Evolutionary conservation across 92 coral and sea anemone species (phyloP).

Genomic region (Galaxea fascicularis): DNA sequence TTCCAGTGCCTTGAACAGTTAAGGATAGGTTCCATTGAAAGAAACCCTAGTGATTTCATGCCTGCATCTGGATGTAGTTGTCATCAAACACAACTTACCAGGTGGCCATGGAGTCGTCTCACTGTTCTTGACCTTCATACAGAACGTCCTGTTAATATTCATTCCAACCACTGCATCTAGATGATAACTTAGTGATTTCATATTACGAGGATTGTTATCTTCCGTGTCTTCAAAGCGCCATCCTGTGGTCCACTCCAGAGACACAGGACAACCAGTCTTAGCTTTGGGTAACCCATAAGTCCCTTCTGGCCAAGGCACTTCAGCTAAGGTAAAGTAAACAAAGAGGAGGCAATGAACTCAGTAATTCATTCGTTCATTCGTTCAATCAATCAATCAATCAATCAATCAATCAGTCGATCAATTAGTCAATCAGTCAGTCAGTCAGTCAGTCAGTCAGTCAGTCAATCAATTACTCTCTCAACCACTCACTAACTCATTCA

Average conservation of each 20-base stretch:
- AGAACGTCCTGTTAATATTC: conserved; percentile 75
- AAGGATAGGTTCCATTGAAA: too few species aligned
- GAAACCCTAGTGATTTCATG: too few species aligned
- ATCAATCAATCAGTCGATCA: too few species aligned
- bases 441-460: too few species aligned
- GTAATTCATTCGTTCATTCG: neutral
- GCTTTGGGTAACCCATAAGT: conserved; percentile 79
- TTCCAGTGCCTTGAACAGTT: too few species aligned
- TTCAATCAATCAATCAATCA: too few species aligned
- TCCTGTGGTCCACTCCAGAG: conserved; percentile 73
- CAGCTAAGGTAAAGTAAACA: neutral
- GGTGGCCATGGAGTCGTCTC: conserved; percentile 33
- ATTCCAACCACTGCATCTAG: conserved; percentile 58
- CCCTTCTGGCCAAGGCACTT: conserved; percentile 73
- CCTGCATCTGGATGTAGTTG: too few species aligned
- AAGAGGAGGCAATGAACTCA: too few species aligned
- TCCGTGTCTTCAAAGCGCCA: conserved; percentile 72
- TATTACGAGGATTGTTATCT: conserved; percentile 56
- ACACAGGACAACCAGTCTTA: conserved; percentile 71
- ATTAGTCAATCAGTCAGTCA: too few species aligned
- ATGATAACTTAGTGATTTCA: conserved; percentile 64
- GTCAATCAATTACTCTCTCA: too few species aligned
- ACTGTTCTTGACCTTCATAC: conserved; percentile 51
- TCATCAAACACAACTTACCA: conserved; percentile 16
- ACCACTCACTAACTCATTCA: neutral